phyloP scores from a whole-genome alignment of 2,888 invertebrate species.

The Chydorus sphaericus region DNA sequence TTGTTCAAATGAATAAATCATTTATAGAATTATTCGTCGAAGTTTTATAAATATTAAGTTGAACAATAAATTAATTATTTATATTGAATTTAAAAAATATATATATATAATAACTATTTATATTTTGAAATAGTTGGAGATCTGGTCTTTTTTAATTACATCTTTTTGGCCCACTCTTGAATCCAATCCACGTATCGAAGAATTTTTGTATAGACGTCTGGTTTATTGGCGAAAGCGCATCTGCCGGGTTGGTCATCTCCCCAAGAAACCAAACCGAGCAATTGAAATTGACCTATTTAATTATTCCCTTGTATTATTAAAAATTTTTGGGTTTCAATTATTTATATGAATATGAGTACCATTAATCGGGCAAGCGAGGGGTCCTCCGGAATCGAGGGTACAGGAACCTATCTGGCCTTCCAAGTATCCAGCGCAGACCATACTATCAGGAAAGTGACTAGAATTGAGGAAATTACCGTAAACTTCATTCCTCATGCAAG shows the following conservation, averaged over 20 bases:
- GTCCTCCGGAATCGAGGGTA: constrained; percentile 67
- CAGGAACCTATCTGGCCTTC: constrained; percentile 64
- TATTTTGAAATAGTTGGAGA: too few species aligned
- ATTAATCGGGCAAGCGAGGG: constrained; percentile 49
- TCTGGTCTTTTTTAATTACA: too few species aligned
- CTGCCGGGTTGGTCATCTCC: too few species aligned
- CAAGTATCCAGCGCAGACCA: constrained; percentile 64
- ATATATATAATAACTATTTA: too few species aligned
- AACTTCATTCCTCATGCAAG: constrained; percentile 43
- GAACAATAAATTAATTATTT: too few species aligned
- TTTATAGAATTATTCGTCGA: too few species aligned
- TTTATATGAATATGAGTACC: too few species aligned
- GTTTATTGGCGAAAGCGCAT: constrained; percentile 52
- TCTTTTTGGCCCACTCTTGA: constrained; percentile 22
- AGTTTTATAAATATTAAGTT: too few species aligned
- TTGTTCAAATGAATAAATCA: too few species aligned
- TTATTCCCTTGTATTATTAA: too few species aligned
- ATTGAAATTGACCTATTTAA: constrained; percentile 36
- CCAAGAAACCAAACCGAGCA: constrained; percentile 59
- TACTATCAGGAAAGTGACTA: constrained; percentile 50
- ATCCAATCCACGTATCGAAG: constrained; percentile 49
- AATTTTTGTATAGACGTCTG: constrained; percentile 55
- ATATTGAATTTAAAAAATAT: too few species aligned
- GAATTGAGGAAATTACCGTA: constrained; percentile 43
- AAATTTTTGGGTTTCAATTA: not conserved